A percentile compares a stretch with the other conserved stretches of the same genome.
These are phyloP conservation scores for Zelostemma sp. DNA, from an alignment of 1,140 invertebrate genomes.

Conservation along the genomic window DNA sequence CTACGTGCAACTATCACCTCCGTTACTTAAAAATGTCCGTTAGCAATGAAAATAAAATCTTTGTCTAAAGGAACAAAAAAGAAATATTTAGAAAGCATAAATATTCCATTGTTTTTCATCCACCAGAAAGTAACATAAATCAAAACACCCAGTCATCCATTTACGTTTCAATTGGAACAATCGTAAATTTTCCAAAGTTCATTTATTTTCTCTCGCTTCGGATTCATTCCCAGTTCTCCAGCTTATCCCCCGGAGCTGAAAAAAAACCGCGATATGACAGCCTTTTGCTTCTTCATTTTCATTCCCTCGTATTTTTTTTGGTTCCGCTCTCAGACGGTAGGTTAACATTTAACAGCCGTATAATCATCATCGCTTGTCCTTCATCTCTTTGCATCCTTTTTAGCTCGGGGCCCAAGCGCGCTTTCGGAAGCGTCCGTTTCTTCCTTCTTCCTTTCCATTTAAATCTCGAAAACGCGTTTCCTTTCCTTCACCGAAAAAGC, in stretches of 20 bases:
- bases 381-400: slow-evolving; percentile 16
- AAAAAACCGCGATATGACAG: slow-evolving; percentile 3
- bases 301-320: not conserved
- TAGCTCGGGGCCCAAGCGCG: not conserved
- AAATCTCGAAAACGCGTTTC: not conserved
- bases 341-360: slow-evolving; percentile 16
- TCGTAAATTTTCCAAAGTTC: too few relatives aligned
- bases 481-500: not conserved
- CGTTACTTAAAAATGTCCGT: too few relatives aligned
- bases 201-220: too few relatives aligned
- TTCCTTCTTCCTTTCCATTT: slow-evolving; percentile 8
- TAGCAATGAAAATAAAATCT: too few relatives aligned
- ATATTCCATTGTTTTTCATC: too few relatives aligned
- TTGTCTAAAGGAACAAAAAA: too few relatives aligned
- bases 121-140: too few relatives aligned
- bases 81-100: too few relatives aligned
- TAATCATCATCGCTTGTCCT: slow-evolving; percentile 15
- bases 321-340: slow-evolving; percentile 8
- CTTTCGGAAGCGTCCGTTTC: slow-evolving; percentile 10
- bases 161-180: too few relatives aligned
- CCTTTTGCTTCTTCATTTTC: slow-evolving; percentile 22
- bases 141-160: too few relatives aligned
- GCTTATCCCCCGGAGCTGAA: not conserved
- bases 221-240: too few relatives aligned
- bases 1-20: too few relatives aligned